Conservation (phyloP, 2,113 vertebrate genomes). For the Dasypus novemcinctus region DNA sequence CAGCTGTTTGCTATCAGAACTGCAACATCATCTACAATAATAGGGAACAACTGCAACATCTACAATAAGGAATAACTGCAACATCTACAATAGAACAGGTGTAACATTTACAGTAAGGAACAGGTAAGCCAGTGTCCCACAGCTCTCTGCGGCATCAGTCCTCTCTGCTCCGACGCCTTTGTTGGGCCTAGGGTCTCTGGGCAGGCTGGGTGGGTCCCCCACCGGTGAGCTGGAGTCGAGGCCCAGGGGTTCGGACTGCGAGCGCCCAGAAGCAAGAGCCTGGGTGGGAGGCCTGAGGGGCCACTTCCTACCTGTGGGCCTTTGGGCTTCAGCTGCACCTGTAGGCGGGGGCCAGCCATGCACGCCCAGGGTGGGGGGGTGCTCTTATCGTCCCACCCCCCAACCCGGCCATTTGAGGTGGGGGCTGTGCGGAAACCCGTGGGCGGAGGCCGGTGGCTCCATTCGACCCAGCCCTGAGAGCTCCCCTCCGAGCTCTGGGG, state of each 20-base stretch:
- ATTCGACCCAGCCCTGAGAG: fast-evolving
- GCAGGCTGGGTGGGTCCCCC: neutral
- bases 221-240: neutral
- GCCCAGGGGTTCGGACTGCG: too few species aligned
- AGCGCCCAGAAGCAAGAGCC: neutral
- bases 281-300: neutral
- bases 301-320: neutral
- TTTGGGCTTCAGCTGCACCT: neutral
- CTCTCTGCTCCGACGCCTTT: too few species aligned
- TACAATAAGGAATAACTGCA: too few species aligned
- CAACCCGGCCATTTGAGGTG: fast-evolving
- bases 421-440: neutral
- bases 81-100: too few species aligned
- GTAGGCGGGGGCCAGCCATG: neutral
- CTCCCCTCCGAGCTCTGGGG: neutral
- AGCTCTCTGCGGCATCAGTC: too few species aligned
- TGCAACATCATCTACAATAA: too few species aligned
- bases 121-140: too few species aligned
- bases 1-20: too few species aligned
- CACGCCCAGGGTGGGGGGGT: neutral
- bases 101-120: too few species aligned
- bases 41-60: too few species aligned
- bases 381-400: too few species aligned
- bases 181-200: neutral
- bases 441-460: neutral